A percentile compares a stretch with the other conserved stretches of the same genome.
phyloP scores from a whole-genome alignment of 2,797 vertebrate species.

The Podarcis lilfordi region DNA sequence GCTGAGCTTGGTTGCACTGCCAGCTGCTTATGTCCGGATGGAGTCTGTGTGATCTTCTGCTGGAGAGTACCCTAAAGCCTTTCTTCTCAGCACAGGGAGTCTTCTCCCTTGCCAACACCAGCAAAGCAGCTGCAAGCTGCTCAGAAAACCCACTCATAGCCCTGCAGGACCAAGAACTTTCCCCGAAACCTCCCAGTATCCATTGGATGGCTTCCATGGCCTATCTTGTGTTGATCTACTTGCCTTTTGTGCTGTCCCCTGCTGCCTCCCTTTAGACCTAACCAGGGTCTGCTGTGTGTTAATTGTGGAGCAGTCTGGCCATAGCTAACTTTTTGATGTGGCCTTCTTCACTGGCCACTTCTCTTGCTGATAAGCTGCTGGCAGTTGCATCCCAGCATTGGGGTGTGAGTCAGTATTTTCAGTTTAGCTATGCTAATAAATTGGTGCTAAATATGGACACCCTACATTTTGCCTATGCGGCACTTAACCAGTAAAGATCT shows the following conservation, averaged over 20 bases:
- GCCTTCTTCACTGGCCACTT: not conserved
- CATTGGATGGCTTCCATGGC: slow-evolving; percentile 28
- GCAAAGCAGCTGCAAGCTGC: slow-evolving; percentile 37
- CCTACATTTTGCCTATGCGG: slow-evolving; percentile 17
- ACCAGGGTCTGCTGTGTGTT: not conserved
- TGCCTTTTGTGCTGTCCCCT: slow-evolving; percentile 38
- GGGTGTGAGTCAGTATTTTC: slow-evolving; percentile 50
- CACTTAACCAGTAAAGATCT: not conserved
- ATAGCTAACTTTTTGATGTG: slow-evolving; percentile 32
- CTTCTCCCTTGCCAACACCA: not conserved
- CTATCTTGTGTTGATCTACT: slow-evolving; percentile 3
- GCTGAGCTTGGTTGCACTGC: slow-evolving; percentile 8
- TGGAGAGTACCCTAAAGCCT: not conserved
- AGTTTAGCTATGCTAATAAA: slow-evolving; percentile 38
- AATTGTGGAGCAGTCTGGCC: slow-evolving; percentile 8
- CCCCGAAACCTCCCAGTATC: slow-evolving; percentile 12
- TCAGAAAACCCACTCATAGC: not conserved
- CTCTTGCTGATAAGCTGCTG: slow-evolving; percentile 39
- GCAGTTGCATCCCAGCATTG: slow-evolving; percentile 6
- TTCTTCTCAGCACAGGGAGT: slow-evolving; percentile 12
- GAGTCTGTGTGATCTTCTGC: slow-evolving; percentile 38
- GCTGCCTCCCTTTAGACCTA: not conserved
- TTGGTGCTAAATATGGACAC: slow-evolving; percentile 42
- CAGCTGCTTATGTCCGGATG: slow-evolving; percentile 48
- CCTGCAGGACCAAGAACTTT: not conserved